Conservation (phyloP, 2,888 invertebrate species). For the Neuroscelio doddi region DNA sequence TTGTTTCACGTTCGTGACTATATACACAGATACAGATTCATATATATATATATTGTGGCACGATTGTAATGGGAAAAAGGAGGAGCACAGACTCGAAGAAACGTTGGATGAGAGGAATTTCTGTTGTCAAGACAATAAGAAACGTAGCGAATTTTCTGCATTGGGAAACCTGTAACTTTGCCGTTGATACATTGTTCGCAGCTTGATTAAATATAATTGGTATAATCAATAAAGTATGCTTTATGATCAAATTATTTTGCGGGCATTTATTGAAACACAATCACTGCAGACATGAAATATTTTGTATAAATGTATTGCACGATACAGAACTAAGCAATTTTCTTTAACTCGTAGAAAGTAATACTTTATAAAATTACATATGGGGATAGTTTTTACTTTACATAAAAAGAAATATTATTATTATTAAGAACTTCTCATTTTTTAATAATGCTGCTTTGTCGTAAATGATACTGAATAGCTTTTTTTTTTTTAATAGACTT, state of each 20-base stretch:
- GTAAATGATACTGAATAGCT: no score
- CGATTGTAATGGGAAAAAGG: constrained; percentile 29
- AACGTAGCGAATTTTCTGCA: constrained; percentile 21
- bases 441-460: no score
- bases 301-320: no score
- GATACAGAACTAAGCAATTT: no score
- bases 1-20: constrained; percentile 31
- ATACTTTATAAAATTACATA: no score
- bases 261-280: background rate
- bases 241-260: background rate
- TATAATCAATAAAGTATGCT: constrained; percentile 17
- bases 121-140: constrained; percentile 26
- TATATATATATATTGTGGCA: constrained; percentile 18
- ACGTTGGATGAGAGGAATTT: constrained; percentile 19
- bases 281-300: no score
- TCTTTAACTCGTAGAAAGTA: no score
- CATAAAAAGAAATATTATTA: no score
- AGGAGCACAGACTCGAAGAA: constrained; percentile 12
- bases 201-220: constrained; percentile 21
- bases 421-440: no score
- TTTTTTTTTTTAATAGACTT: no score
- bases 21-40: constrained; percentile 3
- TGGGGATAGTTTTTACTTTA: no score
- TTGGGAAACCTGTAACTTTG: background rate
- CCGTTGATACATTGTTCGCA: constrained; percentile 18